Conservation (phyloP, 2,888 invertebrate genomes). For the Euphydryas editha region DNA sequence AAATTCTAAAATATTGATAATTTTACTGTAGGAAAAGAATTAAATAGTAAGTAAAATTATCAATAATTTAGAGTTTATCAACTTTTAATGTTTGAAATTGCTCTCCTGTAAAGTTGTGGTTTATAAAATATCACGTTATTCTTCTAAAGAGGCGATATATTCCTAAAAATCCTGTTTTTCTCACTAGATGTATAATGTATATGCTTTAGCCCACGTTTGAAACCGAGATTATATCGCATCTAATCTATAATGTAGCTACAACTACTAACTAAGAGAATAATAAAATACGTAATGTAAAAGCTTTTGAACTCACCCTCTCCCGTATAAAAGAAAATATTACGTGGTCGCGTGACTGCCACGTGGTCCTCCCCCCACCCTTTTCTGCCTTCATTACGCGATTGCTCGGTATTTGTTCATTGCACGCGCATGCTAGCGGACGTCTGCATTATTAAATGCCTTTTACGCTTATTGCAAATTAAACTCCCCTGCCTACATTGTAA, state of each 20-base stretch:
- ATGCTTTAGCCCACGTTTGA: background rate
- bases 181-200: no score
- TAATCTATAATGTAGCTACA: constrained; percentile 7
- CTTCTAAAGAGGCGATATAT: no score
- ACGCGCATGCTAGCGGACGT: constrained; percentile 75
- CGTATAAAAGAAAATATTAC: constrained; percentile 63
- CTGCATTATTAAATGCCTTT: constrained; percentile 84
- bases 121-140: no score
- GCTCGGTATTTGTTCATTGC: constrained; percentile 76
- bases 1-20: no score
- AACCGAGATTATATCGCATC: background rate
- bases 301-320: constrained; percentile 56
- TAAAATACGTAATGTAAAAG: constrained; percentile 63
- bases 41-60: no score
- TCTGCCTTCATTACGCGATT: constrained; percentile 76
- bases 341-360: constrained; percentile 78
- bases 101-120: no score
- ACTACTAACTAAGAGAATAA: constrained; percentile 46
- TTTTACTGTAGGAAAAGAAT: no score
- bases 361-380: constrained; percentile 51
- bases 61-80: no score
- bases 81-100: no score
- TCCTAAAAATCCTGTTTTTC: no score
- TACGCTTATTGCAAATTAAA: constrained; percentile 80
- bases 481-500: constrained; percentile 57